phyloP scores from a whole-genome alignment of 2,888 invertebrate genomes.

The Brachylomia viminalis region DNA sequence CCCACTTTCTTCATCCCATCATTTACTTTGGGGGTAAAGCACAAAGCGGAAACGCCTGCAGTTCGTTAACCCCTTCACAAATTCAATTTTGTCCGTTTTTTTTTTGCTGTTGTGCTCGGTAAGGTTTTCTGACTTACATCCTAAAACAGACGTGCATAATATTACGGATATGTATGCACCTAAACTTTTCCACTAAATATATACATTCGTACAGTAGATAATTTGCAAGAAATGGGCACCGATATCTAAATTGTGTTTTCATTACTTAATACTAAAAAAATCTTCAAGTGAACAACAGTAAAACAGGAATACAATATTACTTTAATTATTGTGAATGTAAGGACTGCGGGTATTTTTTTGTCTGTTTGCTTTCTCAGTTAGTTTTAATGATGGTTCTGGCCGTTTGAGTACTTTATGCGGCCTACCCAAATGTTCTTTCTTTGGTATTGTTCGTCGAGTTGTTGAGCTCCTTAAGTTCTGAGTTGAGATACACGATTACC shows the following conservation, averaged over 20 bases:
- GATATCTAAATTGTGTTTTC: neutral
- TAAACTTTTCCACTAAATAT: neutral
- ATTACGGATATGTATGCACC: neutral
- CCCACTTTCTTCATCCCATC: constrained; percentile 12
- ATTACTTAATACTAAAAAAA: neutral
- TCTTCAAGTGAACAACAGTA: too few species aligned
- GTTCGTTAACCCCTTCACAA: constrained; percentile 14
- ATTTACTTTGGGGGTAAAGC: constrained; percentile 4
- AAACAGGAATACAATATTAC: neutral
- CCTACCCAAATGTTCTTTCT: neutral
- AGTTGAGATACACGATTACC: neutral
- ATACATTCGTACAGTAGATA: neutral
- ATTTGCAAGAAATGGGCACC: neutral
- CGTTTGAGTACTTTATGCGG: neutral
- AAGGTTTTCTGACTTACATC: neutral
- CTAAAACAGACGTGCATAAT: neutral
- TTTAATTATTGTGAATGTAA: neutral
- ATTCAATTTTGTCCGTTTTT: neutral
- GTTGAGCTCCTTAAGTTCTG: neutral
- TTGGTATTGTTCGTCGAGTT: neutral
- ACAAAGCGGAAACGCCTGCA: constrained; percentile 17
- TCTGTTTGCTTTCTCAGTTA: neutral
- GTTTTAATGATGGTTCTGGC: constrained; percentile 5
- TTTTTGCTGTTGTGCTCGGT: neutral
- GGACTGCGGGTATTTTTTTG: neutral